Conservation (phyloP, 2,888 invertebrate species). For the Zhuqinia jingwanae region DNA sequence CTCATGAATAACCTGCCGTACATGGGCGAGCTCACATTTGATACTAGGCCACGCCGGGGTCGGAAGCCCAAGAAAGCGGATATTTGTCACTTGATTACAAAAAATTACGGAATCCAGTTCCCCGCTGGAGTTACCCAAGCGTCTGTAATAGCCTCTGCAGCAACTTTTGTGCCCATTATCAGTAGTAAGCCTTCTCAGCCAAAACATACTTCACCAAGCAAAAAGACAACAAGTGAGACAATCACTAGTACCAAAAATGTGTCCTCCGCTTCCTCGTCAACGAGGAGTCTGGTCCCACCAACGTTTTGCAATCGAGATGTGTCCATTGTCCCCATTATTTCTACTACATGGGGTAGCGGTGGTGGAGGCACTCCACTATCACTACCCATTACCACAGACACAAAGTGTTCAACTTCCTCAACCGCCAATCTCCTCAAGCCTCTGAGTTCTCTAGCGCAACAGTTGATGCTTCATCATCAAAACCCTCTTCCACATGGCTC, state of each 20-base stretch:
- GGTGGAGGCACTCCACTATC: slow-evolving; percentile 12
- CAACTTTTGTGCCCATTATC: neutral
- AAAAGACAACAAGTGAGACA: slow-evolving; percentile 8
- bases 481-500: slow-evolving; percentile 22
- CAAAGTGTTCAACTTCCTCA: slow-evolving; percentile 19
- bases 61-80: slow-evolving; percentile 95
- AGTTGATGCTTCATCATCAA: slow-evolving; percentile 43
- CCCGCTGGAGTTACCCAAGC: slow-evolving; percentile 63
- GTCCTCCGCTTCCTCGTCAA: neutral
- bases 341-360: slow-evolving; percentile 43
- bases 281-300: slow-evolving; percentile 22
- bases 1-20: slow-evolving; percentile 86
- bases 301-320: slow-evolving; percentile 60
- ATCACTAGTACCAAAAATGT: neutral
- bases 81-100: slow-evolving; percentile 94
- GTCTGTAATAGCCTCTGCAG: neutral
- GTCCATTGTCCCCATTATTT: slow-evolving; percentile 67
- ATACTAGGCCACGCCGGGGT: slow-evolving; percentile 91
- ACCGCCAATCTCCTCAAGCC: slow-evolving; percentile 38
- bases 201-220: neutral
- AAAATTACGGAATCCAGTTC: slow-evolving; percentile 88
- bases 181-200: slow-evolving; percentile 3
- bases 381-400: slow-evolving; percentile 17
- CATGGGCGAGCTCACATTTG: slow-evolving; percentile 95
- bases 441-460: slow-evolving; percentile 46